Percentiles rank a stretch among this genome's conserved stretches.
These are phyloP conservation scores for Caerostris extrusa DNA, from an alignment of 1,140 invertebrate species.

Conservation along the genomic window DNA sequence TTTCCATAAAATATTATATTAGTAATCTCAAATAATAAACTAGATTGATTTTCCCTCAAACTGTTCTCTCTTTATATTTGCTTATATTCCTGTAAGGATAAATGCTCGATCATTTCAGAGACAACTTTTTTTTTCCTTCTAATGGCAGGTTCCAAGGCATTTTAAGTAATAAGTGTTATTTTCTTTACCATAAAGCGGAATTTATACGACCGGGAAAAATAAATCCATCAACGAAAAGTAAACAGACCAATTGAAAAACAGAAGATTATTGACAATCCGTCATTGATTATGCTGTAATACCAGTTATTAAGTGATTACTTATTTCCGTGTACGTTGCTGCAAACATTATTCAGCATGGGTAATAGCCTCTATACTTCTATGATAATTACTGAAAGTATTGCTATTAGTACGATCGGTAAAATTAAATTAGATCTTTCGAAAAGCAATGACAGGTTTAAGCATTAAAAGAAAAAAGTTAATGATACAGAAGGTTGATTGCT, in stretches of 20 bases:
- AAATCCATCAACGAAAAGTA: background rate
- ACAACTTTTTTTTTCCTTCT: background rate
- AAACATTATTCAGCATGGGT: background rate
- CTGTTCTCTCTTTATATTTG: no score
- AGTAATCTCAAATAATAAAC: no score
- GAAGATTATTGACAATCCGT: background rate
- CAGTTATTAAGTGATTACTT: background rate
- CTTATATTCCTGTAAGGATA: no score
- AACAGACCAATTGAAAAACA: background rate
- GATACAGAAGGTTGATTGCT: no score
- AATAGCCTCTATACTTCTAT: background rate
- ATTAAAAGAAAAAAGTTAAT: no score
- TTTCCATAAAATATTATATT: no score
- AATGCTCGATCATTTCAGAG: no score
- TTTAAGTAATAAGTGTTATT: background rate
- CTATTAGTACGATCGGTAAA: background rate
- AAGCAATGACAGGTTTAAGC: no score
- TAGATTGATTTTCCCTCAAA: no score
- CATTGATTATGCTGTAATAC: background rate
- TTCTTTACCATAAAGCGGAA: background rate
- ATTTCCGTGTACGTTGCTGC: background rate
- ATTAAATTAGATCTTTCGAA: background rate
- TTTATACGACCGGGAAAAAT: background rate
- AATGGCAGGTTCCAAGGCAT: background rate
- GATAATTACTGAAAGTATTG: no score